Conservation (phyloP, 2,113 vertebrate genomes). For the Acanthochromis polyacanthus region DNA sequence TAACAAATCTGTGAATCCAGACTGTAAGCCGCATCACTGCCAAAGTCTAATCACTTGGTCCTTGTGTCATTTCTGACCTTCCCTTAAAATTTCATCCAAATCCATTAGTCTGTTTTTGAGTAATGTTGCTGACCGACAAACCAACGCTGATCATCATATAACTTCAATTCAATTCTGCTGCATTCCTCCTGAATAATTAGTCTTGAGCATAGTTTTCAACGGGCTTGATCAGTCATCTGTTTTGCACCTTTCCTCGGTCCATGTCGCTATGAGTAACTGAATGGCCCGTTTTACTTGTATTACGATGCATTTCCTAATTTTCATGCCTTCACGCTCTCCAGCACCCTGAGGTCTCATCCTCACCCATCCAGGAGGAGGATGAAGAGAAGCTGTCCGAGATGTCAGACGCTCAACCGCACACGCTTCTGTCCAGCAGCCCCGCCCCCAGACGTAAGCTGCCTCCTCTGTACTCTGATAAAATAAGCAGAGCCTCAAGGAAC, state of each 20-base stretch:
- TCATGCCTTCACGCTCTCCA: conserved; percentile 54
- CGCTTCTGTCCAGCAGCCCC: conserved; percentile 84
- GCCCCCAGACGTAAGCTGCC: conserved; percentile 85
- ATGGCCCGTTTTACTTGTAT: background rate
- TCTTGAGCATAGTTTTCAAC: background rate
- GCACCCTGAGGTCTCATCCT: conserved; percentile 92
- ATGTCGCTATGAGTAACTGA: background rate
- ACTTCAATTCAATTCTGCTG: too few relatives aligned
- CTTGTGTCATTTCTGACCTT: too few relatives aligned
- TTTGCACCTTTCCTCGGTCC: background rate
- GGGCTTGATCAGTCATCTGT: background rate
- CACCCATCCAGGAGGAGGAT: conserved; percentile 95
- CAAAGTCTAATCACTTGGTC: too few relatives aligned
- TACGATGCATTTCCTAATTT: background rate
- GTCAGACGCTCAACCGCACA: conserved; percentile 86
- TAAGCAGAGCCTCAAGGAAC: too few relatives aligned
- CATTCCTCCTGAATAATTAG: too few relatives aligned
- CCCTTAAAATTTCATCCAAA: too few relatives aligned
- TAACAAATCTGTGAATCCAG: too few relatives aligned
- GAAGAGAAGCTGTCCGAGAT: conserved; percentile 94
- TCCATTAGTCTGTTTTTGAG: too few relatives aligned
- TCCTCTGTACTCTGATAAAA: background rate
- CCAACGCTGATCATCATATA: too few relatives aligned
- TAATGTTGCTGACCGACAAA: too few relatives aligned
- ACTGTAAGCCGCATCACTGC: too few relatives aligned